Base-by-base conservation (phyloP, 2,797 vertebrate genomes). In the Hypotaenidia okinawae region DNA sequence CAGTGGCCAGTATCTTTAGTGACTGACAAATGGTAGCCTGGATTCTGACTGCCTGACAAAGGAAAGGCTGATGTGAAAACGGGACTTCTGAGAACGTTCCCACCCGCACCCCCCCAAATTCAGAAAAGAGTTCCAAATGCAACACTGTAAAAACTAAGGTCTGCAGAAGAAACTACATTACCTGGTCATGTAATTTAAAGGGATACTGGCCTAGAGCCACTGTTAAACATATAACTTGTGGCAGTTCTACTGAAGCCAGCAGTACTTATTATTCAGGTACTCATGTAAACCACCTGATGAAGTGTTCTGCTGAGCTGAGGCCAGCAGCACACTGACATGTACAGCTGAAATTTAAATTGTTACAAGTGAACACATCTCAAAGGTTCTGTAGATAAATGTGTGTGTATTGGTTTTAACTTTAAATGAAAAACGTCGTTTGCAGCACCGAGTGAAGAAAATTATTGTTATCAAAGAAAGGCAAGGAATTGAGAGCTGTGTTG, bases 1-100 rank as follows among this genome's bases (percentile, higher is more conserved):
- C 91, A 96, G 97, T 94, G 96, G 96, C 64, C 78, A 67, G 1
- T 22, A 21, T 32, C 41, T 54, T 64, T 32, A 68, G 69, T 37
- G 62, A 39, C 74, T 84, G 85, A 68, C 32, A 68, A 9, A 25
- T 69, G 41, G 25, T 28, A 47, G 16, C 43, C 35, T 64, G 73
- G 23, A 3, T 67, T 84, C 63, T 61, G 66, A 32, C 52, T 41
- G 39, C 59, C 43, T 45, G 16, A 54, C 35, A 77, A 33, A 10
- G 15, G 43, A 69, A 75, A 82, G 59, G 63, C 74, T 89, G 35
- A 32, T 41, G 22, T 59, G 47, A 69, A 54, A 79, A 58, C 28
- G 73, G 25, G 39, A 28, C 9, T 30, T 49, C 22, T 49, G 47
- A 49, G 47, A 49, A 49, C 10, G 21, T 49, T 49, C 47, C 47